phyloP scores from a whole-genome alignment of 2,113 vertebrate genomes.

The Sebastes fasciatus region DNA sequence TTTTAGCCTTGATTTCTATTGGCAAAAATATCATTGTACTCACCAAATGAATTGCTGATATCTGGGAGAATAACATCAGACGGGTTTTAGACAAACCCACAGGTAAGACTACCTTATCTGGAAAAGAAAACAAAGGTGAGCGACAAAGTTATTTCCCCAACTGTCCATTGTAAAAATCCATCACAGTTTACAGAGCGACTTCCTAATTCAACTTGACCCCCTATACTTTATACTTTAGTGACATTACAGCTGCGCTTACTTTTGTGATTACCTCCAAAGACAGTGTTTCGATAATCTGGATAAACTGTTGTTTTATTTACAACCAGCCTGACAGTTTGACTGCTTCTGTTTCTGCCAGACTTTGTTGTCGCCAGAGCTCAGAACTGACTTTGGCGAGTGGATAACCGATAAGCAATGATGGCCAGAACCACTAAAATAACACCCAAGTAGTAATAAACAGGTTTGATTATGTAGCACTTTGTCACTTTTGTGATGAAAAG shows the following conservation, averaged over 20 bases:
- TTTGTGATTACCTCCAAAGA: no score
- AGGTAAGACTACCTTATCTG: neutral
- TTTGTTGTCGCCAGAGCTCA: neutral
- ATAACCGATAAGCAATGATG: neutral
- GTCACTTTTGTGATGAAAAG: constrained; percentile 25
- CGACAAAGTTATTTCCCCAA: neutral
- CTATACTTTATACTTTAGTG: neutral
- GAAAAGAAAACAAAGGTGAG: neutral
- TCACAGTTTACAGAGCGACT: neutral
- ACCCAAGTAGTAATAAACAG: constrained; percentile 13
- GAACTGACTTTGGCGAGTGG: neutral
- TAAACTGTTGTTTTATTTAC: neutral
- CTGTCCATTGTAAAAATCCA: neutral
- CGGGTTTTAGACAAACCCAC: neutral
- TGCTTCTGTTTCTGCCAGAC: neutral
- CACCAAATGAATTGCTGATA: neutral
- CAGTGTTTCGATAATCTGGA: neutral
- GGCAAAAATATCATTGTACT: neutral
- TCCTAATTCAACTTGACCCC: neutral
- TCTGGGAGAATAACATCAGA: neutral
- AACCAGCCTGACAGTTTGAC: neutral
- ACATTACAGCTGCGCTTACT: no score
- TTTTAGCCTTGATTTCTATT: neutral
- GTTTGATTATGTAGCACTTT: constrained; percentile 15
- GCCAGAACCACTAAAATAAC: constrained; percentile 1